These are phyloP conservation scores for Indicator indicator DNA, from an alignment of 2,113 vertebrate genomes.

Conservation along the genomic window DNA sequence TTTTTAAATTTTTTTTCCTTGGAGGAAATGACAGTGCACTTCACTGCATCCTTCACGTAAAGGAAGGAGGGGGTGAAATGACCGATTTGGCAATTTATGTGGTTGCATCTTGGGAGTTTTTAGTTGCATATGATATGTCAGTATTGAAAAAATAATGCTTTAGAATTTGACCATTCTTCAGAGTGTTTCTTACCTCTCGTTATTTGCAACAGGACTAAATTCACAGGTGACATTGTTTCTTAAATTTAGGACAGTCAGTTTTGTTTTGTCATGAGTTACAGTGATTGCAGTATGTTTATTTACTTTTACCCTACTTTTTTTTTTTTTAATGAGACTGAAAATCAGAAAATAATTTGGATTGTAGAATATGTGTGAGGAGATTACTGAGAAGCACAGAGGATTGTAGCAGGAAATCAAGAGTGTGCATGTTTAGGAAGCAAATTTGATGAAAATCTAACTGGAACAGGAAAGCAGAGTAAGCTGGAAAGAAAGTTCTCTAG, in stretches of 20 bases:
- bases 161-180: not conserved
- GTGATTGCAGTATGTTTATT: not conserved
- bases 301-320: not conserved
- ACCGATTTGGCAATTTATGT: not conserved
- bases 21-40: not conserved
- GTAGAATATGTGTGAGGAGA: not conserved
- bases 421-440: not conserved
- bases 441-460: not conserved
- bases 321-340: not conserved
- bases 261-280: not conserved
- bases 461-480: not conserved
- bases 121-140: not conserved
- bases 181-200: not conserved
- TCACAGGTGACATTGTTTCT: not conserved
- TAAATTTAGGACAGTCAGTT: not conserved
- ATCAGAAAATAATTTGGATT: not conserved
- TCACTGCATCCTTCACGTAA: not conserved
- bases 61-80: not conserved
- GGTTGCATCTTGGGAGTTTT: not conserved
- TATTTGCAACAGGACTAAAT: not conserved
- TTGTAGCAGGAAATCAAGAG: not conserved
- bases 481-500: not conserved
- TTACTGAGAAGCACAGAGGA: not conserved
- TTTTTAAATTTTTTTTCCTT: not conserved
- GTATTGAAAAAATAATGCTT: not conserved